Evolutionary conservation across 2,113 vertebrate genomes (phyloP), one percentile per base, ranked within the genome.

Genomic region (Xiphorhynchus elegans): DNA sequence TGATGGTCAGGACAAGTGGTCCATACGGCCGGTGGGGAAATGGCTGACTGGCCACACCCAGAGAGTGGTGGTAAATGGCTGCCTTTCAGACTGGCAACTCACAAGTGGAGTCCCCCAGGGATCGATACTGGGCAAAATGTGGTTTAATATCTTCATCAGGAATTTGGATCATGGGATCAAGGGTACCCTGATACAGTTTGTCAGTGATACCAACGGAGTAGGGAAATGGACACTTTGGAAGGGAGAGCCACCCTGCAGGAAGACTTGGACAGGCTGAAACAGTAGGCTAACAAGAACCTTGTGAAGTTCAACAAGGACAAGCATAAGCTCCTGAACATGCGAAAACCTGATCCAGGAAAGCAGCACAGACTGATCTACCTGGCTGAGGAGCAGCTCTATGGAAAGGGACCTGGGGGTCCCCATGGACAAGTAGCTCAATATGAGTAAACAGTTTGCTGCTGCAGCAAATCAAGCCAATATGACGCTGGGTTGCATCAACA

Each of bases 121-220:
- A 80, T 37, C 0, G 0, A 49, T 7, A 42, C 9, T 2, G 11
- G 55, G 42, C 7, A 16, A 29, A 56, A 19, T 0, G 0, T 19
- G 25, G 18, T 9, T 40, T 1, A 9, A 7, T 13, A 26, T 9
- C 49, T 47, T 37, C 73, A 59, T 47, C 73, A 60, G 44, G 18
- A 58, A 35, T 37, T 75, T 47, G 11, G 15, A 24, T 49, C 16
- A 31, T 24, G 55, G 19, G 19, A 76, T 47, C n/a, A 31, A 47
- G n/a, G 2, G 7, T 39, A 39, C 11, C 9, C 11, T 1, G n/a
- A 39, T 14, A 8, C 29, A 60, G 26, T 37, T 60, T 13, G 44
- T 16, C 26, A 49, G 25, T 35, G n/a, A 37, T 29, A 47, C 14
- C 42, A 59, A 37, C 26, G 13, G 42, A 47, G 42, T 29, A 26